Conservation (phyloP, 1,140 invertebrate genomes). For the Drosophila kohkoa region DNA sequence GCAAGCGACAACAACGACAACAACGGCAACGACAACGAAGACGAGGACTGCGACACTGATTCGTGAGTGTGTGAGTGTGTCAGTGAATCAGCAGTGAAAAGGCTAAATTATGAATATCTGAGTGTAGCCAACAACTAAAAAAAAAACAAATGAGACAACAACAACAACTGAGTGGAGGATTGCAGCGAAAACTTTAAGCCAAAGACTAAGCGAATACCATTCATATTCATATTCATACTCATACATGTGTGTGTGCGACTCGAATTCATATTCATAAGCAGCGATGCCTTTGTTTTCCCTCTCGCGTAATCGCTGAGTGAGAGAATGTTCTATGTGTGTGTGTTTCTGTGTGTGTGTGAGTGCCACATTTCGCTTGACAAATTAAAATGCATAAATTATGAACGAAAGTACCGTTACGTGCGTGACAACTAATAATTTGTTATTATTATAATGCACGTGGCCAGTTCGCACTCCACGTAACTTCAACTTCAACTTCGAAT, state of each 20-base stretch:
- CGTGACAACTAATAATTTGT: conserved; percentile 83
- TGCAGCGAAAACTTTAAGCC: conserved; percentile 23
- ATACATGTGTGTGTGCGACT: background rate
- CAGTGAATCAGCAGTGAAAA: conserved; percentile 48
- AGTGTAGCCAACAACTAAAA: conserved; percentile 33
- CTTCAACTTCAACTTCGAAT: conserved; percentile 27
- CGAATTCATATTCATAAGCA: conserved; percentile 31
- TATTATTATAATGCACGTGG: conserved; percentile 81
- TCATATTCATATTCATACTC: conserved; percentile 18
- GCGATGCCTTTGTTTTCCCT: background rate
- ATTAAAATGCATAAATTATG: conserved; percentile 84
- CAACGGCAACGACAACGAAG: conserved; percentile 27
- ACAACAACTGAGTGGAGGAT: conserved; percentile 24
- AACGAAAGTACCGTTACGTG: conserved; percentile 82
- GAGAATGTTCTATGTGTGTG: background rate
- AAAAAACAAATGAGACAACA: conserved; percentile 26
- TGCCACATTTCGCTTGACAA: conserved; percentile 70
- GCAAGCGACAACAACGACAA: conserved; percentile 21
- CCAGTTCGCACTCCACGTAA: conserved; percentile 42
- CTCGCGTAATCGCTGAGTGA: background rate
- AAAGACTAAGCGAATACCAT: conserved; percentile 29
- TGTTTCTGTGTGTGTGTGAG: conserved; percentile 1
- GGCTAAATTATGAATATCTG: conserved; percentile 67
- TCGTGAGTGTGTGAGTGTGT: conserved; percentile 31
- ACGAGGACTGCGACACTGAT: conserved; percentile 16